Conservation (phyloP, 2,888 invertebrate species). For the Helleia helle region DNA sequence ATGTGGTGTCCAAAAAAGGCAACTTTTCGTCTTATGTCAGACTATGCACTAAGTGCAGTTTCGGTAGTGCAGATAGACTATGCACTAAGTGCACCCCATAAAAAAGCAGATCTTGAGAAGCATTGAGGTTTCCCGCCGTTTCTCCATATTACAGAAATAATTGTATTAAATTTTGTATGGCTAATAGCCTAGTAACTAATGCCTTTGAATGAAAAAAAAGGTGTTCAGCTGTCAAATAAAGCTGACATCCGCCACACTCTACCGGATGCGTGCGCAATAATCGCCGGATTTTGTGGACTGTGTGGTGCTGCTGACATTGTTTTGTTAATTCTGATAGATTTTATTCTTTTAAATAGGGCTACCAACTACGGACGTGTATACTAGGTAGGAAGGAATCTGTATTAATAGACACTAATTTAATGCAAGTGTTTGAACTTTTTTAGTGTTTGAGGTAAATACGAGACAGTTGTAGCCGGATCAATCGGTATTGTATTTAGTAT, state of each 20-base stretch:
- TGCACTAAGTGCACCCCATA: too few species aligned
- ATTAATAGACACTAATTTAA: conserved; percentile 25
- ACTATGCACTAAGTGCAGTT: too few species aligned
- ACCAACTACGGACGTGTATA: conserved; percentile 22
- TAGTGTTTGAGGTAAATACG: conserved; percentile 22
- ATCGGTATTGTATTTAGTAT: conserved; percentile 36
- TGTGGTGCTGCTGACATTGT: conserved; percentile 21
- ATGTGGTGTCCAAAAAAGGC: too few species aligned
- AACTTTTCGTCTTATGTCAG: too few species aligned
- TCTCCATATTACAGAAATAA: too few species aligned
- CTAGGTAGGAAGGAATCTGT: conserved; percentile 17
- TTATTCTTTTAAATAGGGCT: conserved; percentile 25
- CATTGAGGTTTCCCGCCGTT: too few species aligned
- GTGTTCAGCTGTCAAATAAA: conserved; percentile 3
- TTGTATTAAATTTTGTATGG: too few species aligned
- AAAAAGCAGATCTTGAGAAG: too few species aligned
- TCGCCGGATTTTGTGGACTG: conserved; percentile 27
- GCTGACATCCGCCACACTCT: conserved; percentile 15
- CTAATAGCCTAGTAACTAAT: too few species aligned
- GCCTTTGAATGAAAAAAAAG: too few species aligned
- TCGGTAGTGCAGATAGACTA: too few species aligned
- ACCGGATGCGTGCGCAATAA: conserved; percentile 37
- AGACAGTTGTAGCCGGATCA: conserved; percentile 33
- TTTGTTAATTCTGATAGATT: conserved; percentile 22
- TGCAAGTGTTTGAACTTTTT: conserved; percentile 21